Conservation (phyloP, 2,113 vertebrate genomes). For the Chauna torquata region DNA sequence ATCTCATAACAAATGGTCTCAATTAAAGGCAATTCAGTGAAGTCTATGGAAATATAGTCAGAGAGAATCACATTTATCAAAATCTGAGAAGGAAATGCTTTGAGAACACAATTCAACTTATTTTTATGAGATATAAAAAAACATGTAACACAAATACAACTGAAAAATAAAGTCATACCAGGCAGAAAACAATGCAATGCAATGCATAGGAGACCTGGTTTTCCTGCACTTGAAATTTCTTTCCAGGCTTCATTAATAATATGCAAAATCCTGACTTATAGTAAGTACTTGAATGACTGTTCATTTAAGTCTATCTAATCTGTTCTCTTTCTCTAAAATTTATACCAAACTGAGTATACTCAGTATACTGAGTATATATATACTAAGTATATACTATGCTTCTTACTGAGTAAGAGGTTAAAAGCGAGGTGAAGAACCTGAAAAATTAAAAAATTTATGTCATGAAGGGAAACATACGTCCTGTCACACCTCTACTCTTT, state of each 20-base stretch:
- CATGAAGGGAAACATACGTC: background rate
- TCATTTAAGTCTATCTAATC: background rate
- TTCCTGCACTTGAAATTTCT: background rate
- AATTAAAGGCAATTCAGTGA: constrained; percentile 41
- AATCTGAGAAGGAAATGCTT: background rate
- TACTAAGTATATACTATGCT: too few species aligned
- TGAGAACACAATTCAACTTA: background rate
- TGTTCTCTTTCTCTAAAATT: background rate
- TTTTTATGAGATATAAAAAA: background rate
- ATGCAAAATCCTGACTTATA: background rate
- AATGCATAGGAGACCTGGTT: background rate
- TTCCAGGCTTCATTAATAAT: background rate
- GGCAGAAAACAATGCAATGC: background rate
- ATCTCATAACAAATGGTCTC: constrained; percentile 38
- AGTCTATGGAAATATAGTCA: constrained; percentile 35
- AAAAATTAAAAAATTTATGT: background rate
- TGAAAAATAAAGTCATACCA: background rate
- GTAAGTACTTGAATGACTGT: background rate
- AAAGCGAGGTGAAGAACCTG: background rate
- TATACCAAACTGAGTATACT: background rate
- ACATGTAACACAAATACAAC: background rate
- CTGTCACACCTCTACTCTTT: background rate
- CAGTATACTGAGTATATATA: too few species aligned
- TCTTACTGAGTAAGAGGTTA: background rate
- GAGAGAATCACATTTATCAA: constrained; percentile 3